These are phyloP conservation scores for Cyprinodon tularosa DNA, from an alignment of 2,113 vertebrate genomes.

Conservation along the genomic window DNA sequence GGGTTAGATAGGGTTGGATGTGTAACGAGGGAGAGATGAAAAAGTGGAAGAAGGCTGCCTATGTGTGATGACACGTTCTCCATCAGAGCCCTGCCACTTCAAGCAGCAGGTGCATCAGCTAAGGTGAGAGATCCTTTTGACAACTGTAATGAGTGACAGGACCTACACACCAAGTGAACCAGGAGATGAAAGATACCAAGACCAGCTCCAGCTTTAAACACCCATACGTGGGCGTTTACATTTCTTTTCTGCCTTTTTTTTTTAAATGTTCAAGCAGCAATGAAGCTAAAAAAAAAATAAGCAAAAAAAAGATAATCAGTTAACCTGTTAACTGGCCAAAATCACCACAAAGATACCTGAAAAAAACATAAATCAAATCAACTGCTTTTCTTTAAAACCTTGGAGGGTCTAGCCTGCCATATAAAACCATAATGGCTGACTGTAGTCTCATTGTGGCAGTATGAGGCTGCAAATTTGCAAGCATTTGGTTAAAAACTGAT, in stretches of 20 bases:
- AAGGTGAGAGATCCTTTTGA: constrained; percentile 52
- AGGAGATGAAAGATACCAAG: constrained; percentile 7
- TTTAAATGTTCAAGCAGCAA: background rate
- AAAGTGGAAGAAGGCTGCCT: constrained; percentile 21
- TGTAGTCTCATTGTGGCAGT: no score
- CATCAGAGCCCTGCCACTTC: constrained; percentile 10
- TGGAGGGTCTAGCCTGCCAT: no score
- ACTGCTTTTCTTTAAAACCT: no score
- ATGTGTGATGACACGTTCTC: constrained; percentile 9
- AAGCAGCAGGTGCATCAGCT: constrained; percentile 49
- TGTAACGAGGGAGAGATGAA: constrained; percentile 8
- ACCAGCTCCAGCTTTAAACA: background rate
- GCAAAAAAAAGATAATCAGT: background rate
- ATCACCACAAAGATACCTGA: no score
- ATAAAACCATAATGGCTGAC: no score
- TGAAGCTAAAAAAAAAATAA: background rate
- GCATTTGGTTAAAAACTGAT: no score
- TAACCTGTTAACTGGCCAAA: background rate
- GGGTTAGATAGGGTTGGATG: background rate
- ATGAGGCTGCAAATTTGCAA: no score
- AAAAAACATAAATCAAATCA: no score
- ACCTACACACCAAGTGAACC: constrained; percentile 21
- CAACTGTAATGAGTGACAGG: constrained; percentile 59
- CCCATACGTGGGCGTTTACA: background rate
- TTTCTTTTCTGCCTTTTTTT: constrained; percentile 3